These are phyloP conservation scores for Denticeps clupeoides DNA, from an alignment of 2,797 vertebrate genomes.

Conservation along the genomic window DNA sequence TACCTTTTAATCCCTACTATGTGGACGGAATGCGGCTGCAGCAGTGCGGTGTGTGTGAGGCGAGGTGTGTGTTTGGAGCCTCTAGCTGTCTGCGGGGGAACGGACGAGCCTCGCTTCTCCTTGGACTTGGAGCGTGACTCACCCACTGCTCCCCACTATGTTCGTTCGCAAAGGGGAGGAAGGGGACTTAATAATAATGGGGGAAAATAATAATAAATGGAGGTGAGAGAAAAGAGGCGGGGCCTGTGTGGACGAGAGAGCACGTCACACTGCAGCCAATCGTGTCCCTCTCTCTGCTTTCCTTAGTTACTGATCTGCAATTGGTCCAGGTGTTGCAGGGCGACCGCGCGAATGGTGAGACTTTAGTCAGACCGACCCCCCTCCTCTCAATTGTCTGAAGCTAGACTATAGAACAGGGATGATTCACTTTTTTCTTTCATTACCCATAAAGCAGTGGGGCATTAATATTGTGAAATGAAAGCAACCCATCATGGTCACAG, in stretches of 20 bases:
- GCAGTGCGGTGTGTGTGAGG: not conserved
- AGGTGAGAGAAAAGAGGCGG: slow-evolving; percentile 24
- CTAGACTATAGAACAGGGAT: too few relatives aligned
- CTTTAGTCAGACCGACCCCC: too few relatives aligned
- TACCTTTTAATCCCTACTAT: too few relatives aligned
- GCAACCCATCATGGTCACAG: too few relatives aligned
- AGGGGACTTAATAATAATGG: slow-evolving; percentile 25
- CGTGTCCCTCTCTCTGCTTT: slow-evolving; percentile 31
- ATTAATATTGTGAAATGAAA: too few relatives aligned
- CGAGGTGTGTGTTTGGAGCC: too few relatives aligned
- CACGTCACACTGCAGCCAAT: slow-evolving; percentile 50
- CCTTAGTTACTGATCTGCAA: slow-evolving; percentile 44
- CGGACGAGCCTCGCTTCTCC: slow-evolving; percentile 32
- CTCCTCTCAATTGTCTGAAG: slow-evolving; percentile 13
- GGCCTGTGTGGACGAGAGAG: slow-evolving; percentile 38
- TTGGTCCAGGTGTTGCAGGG: slow-evolving; percentile 66
- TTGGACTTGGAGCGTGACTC: slow-evolving; percentile 52
- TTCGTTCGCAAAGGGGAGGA: slow-evolving; percentile 1
- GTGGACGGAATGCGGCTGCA: too few relatives aligned
- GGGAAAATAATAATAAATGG: slow-evolving; percentile 14
- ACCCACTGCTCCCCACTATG: slow-evolving; percentile 38
- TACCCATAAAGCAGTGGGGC: too few relatives aligned
- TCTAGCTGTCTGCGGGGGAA: slow-evolving; percentile 1
- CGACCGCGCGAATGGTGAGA: slow-evolving; percentile 36
- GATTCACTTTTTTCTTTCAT: too few relatives aligned